Conservation (phyloP, 1,140 invertebrate genomes). For the Drosophila nasuta region DNA sequence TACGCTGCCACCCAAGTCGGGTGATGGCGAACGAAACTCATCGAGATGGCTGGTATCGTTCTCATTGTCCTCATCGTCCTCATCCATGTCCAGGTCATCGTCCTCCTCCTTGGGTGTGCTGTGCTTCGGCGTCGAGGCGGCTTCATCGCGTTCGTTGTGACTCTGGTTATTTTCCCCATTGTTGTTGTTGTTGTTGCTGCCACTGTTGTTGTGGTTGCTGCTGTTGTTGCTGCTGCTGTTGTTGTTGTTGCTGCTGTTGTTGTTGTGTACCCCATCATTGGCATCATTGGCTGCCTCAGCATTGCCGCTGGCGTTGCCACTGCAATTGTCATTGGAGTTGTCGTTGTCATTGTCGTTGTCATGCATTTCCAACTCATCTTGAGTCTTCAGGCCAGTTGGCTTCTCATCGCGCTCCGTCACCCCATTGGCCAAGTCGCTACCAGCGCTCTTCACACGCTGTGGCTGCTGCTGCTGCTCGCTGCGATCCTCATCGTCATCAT, state of each 20-base stretch:
- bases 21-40: constrained; percentile 83
- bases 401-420: constrained; percentile 61
- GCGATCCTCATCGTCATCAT: constrained; percentile 55
- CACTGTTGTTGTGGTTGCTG: constrained; percentile 57
- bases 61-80: constrained; percentile 82
- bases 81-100: constrained; percentile 84
- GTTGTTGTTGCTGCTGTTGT: constrained; percentile 48
- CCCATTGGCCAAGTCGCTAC: constrained; percentile 53
- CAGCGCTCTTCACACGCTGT: constrained; percentile 37
- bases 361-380: constrained; percentile 27
- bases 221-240: constrained; percentile 78
- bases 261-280: constrained; percentile 37
- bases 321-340: constrained; percentile 32
- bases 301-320: neutral
- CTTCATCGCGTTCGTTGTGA: constrained; percentile 64
- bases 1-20: constrained; percentile 56
- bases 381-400: constrained; percentile 8
- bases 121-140: constrained; percentile 62
- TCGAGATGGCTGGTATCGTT: constrained; percentile 81
- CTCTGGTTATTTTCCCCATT: constrained; percentile 67
- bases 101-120: constrained; percentile 82
- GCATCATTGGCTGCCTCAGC: neutral
- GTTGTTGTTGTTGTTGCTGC: constrained; percentile 51
- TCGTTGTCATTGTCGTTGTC: constrained; percentile 62
- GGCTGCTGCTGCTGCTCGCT: constrained; percentile 41